A percentile compares a stretch with the other conserved stretches of the same genome.
These are phyloP conservation scores for Australoheros scitulus DNA, from an alignment of 2,113 vertebrate species.

Conservation along the genomic window DNA sequence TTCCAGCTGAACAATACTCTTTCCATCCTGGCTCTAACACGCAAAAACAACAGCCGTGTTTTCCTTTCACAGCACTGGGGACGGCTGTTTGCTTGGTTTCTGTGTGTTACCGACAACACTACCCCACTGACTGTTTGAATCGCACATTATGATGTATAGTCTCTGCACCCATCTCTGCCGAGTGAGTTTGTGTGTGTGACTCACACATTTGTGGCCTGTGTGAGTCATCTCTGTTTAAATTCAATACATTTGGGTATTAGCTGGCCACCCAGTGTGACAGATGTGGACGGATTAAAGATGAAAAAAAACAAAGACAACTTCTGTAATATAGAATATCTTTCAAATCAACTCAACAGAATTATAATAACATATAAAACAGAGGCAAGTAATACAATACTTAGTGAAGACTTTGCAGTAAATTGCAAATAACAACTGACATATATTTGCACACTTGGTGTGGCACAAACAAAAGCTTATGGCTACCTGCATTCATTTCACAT, in stretches of 20 bases:
- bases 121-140: constrained; percentile 65
- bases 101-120: constrained; percentile 45
- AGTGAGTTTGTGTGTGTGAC: not conserved
- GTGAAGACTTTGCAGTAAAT: constrained; percentile 54
- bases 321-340: constrained; percentile 71
- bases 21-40: constrained; percentile 27
- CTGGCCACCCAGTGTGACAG: constrained; percentile 75
- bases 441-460: constrained; percentile 63
- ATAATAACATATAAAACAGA: constrained; percentile 71
- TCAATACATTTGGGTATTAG: constrained; percentile 69
- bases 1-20: constrained; percentile 56
- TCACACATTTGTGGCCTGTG: constrained; percentile 39
- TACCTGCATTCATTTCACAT: constrained; percentile 73
- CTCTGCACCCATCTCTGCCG: constrained; percentile 25
- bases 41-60: constrained; percentile 60
- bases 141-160: constrained; percentile 70
- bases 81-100: constrained; percentile 60
- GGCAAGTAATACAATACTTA: constrained; percentile 49
- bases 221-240: constrained; percentile 64
- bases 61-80: constrained; percentile 62
- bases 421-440: constrained; percentile 51
- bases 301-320: constrained; percentile 72
- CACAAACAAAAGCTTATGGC: constrained; percentile 74
- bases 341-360: constrained; percentile 66
- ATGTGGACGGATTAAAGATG: constrained; percentile 72